These are phyloP conservation scores for Danio kyathit DNA, from an alignment of 2,797 vertebrate genomes.

Conservation along the genomic window DNA sequence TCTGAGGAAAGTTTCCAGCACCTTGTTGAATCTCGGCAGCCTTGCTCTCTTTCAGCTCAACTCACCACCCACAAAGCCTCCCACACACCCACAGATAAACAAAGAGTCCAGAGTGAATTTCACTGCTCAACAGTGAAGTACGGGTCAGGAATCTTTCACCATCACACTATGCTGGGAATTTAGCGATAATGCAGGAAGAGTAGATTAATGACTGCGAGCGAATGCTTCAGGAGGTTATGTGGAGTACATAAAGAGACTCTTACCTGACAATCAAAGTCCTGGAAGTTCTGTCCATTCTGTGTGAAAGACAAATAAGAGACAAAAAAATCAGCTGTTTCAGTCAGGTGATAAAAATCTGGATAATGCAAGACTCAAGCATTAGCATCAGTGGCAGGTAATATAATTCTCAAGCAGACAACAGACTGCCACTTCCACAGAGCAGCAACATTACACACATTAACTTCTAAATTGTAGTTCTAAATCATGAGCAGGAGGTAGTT, in stretches of 20 bases:
- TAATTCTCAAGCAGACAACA: too few relatives aligned
- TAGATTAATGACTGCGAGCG: slow-evolving; percentile 10
- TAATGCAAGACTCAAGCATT: background rate
- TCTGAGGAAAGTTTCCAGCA: background rate
- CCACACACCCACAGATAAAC: slow-evolving; percentile 25
- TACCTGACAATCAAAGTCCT: slow-evolving; percentile 96
- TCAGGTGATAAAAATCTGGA: background rate
- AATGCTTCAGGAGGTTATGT: background rate
- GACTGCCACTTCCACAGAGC: too few relatives aligned
- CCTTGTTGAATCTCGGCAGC: background rate
- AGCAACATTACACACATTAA: too few relatives aligned
- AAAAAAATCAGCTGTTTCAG: background rate
- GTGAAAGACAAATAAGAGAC: slow-evolving; percentile 60
- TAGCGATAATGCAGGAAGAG: background rate
- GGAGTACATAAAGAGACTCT: slow-evolving; percentile 58
- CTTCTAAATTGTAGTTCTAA: too few relatives aligned
- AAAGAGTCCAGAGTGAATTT: slow-evolving; percentile 22
- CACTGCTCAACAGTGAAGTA: slow-evolving; percentile 26
- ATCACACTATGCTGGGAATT: slow-evolving; percentile 5
- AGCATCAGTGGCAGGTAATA: too few relatives aligned
- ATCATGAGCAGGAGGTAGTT: too few relatives aligned
- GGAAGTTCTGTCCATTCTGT: slow-evolving; percentile 91
- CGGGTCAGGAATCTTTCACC: slow-evolving; percentile 32
- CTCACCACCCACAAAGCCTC: slow-evolving; percentile 42
- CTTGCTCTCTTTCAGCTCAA: slow-evolving; percentile 30